Evolutionary conservation across 64 coral and sea anemone species (phyloP).

Genomic region (Stylophora pistillata): DNA sequence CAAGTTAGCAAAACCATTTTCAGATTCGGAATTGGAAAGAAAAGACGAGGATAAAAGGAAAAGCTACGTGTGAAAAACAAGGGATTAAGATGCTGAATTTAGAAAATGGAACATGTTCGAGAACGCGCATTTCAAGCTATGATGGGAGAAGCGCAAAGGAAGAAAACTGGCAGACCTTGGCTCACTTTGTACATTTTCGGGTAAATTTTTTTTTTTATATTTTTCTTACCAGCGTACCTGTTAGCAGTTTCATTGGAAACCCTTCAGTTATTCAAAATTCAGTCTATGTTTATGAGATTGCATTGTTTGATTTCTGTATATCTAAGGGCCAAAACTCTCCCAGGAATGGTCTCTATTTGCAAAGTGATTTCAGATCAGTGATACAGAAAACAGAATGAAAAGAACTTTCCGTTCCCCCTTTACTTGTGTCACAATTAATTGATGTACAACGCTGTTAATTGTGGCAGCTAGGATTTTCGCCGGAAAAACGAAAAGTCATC

Average conservation of each 20-base stretch:
- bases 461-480: too few relatives aligned
- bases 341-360: too few relatives aligned
- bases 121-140: neutral
- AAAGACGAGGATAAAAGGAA: neutral
- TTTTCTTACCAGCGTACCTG: too few relatives aligned
- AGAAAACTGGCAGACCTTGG: slow-evolving; percentile 19
- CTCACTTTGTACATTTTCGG: slow-evolving; percentile 45
- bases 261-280: neutral
- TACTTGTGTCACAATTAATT: too few relatives aligned
- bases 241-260: too few relatives aligned
- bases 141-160: neutral
- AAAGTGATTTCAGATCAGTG: too few relatives aligned
- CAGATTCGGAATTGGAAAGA: neutral
- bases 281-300: neutral
- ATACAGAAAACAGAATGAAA: too few relatives aligned
- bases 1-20: neutral
- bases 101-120: neutral
- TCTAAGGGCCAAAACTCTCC: too few relatives aligned
- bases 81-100: neutral
- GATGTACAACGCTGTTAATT: too few relatives aligned
- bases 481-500: too few relatives aligned
- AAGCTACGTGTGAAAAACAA: neutral
- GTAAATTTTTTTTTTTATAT: slow-evolving; percentile 5
- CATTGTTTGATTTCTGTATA: neutral
- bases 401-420: too few relatives aligned